Evolutionary conservation across 2,888 invertebrate genomes (phyloP), one percentile per base, ranked within the genome.

Genomic region (Rhyacophila evoluta): DNA sequence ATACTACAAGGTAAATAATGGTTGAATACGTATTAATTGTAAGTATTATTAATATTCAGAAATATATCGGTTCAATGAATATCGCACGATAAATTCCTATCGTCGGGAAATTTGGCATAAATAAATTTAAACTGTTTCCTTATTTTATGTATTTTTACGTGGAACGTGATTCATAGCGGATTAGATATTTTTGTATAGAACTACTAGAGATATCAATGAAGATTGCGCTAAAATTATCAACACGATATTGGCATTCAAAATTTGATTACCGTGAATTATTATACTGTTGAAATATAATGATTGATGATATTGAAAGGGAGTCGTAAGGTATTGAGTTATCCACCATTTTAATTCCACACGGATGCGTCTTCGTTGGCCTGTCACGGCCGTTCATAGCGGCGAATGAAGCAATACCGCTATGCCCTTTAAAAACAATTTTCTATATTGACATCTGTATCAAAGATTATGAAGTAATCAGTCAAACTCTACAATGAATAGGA

Each of bases 211-310:
- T 15, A 12, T 25, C 15, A 19, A 19, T 25, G 10, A 15, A 55
- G 19, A 25, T 55, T 55, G 3, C 10, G 15, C 6, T 39, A 12
- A 39, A 39, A 39, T 39, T 55, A 55, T 19, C 15, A 19, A 55
- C 55, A 55, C 55, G 55, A 55, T 55, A 55, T 55, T 55, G 55
- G 55, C 55, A 55, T 55, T 55, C 55, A 55, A 55, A 5, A 19
- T 25, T 25, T 55, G 25, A 55, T 55, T 55, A 41, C 19, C 8
- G n/a, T 41, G 55, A 55, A 25, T 55, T 25, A 55, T 25, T 8
- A 19, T 19, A 25, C 19, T 55, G 55, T 55, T 55, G 55, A 55
- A 55, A 8, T 55, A 25, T 55, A 19, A 55, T 55, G 55, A 55
- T 55, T 55, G 5, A 8, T 55, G 12, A 19, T 55, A 55, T 55